Percentiles rank a stretch among this genome's conserved stretches.
phyloP scores from a whole-genome alignment of 2,113 vertebrate genomes.

The Pycnonotus jocosus region DNA sequence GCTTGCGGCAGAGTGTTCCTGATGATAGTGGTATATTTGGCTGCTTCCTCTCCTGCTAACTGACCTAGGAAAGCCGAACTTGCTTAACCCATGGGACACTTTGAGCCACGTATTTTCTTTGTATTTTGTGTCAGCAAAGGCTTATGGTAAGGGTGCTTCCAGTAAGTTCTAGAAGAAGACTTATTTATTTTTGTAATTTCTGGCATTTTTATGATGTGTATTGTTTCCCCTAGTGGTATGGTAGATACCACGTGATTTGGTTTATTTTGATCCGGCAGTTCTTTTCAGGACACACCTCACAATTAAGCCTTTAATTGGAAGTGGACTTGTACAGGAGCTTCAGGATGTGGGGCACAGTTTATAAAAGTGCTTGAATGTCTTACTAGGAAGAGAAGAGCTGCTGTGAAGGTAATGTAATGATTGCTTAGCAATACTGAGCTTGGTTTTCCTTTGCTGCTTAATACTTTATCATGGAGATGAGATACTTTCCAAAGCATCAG shows the following conservation, averaged over 20 bases:
- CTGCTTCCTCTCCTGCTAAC: neutral
- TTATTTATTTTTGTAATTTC: neutral
- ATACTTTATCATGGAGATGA: neutral
- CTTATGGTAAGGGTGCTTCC: neutral
- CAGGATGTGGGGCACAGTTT: neutral
- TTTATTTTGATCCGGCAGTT: conserved; percentile 21
- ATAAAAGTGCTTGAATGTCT: neutral
- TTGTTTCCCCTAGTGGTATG: neutral
- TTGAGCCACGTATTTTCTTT: neutral
- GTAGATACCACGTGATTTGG: neutral
- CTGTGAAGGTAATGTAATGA: neutral
- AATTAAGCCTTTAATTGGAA: conserved; percentile 19
- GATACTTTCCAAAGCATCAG: neutral
- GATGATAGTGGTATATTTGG: neutral
- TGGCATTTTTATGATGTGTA: neutral
- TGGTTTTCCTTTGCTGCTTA: neutral
- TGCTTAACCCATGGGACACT: neutral
- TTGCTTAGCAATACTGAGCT: neutral
- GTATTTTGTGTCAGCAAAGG: neutral
- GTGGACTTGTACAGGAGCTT: neutral
- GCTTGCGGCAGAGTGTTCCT: neutral
- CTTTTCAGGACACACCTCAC: neutral
- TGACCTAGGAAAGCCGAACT: neutral
- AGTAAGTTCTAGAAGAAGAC: neutral
- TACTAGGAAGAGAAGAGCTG: neutral